phyloP scores from a whole-genome alignment of 2,888 invertebrate genomes.

The Rotaria socialis region DNA sequence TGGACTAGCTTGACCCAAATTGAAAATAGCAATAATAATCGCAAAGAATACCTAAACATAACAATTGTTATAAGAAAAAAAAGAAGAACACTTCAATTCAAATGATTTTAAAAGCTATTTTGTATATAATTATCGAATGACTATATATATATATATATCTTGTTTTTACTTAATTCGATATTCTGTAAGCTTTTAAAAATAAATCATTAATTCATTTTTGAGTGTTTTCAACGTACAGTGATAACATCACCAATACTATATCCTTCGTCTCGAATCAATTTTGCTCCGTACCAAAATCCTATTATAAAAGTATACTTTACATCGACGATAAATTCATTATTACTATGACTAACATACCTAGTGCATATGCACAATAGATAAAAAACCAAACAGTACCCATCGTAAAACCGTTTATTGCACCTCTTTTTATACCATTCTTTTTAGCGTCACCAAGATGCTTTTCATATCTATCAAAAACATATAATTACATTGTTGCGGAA shows the following conservation, averaged over 20 bases:
- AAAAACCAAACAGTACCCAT: slow-evolving; percentile 33
- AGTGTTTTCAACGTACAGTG: slow-evolving; percentile 47
- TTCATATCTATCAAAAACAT: background rate
- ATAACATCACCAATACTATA: slow-evolving; percentile 52
- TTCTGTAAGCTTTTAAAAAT: too few relatives aligned
- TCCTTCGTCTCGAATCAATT: slow-evolving; percentile 61
- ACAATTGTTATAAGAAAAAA: too few relatives aligned
- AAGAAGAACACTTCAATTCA: too few relatives aligned
- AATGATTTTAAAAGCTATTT: too few relatives aligned
- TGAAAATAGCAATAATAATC: slow-evolving; percentile 57
- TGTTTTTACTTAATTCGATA: too few relatives aligned
- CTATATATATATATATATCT: too few relatives aligned
- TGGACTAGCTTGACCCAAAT: slow-evolving; percentile 57
- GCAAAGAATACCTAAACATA: slow-evolving; percentile 62
- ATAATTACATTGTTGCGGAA: too few relatives aligned
- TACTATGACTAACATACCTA: slow-evolving; percentile 50
- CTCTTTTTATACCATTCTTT: too few relatives aligned
- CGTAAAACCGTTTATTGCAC: background rate
- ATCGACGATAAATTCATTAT: background rate
- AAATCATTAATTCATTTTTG: too few relatives aligned
- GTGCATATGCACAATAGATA: slow-evolving; percentile 52
- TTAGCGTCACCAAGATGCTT: background rate
- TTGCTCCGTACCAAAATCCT: slow-evolving; percentile 66
- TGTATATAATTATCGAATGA: too few relatives aligned
- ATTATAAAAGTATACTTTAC: too few relatives aligned